phyloP scores from a whole-genome alignment of 2,888 invertebrate species.

The Syrista parreyssii region DNA sequence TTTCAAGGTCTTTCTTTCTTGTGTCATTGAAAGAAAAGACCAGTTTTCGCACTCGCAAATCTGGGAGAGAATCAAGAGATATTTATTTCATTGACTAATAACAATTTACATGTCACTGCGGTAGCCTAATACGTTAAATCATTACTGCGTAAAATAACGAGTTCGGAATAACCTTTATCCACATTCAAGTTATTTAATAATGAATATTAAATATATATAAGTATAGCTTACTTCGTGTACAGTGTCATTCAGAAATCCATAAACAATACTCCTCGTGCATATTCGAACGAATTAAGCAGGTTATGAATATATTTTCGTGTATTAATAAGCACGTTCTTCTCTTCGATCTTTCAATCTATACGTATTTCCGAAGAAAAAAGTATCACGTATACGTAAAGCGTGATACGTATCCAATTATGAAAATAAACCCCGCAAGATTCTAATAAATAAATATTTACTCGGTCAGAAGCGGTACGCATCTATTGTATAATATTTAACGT shows the following conservation, averaged over 20 bases:
- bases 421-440: not conserved
- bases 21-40: not conserved
- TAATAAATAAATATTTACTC: not conserved
- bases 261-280: not conserved
- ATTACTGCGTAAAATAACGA: not conserved
- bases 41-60: not conserved
- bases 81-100: not conserved
- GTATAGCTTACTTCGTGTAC: not conserved
- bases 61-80: not conserved
- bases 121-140: not conserved
- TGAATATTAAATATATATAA: not conserved
- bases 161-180: not conserved
- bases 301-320: not conserved
- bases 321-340: not conserved
- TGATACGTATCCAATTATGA: not conserved
- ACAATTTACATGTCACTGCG: not conserved
- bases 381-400: not conserved
- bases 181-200: not conserved
- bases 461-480: not conserved
- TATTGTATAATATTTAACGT: not conserved
- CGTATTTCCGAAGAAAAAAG: not conserved
- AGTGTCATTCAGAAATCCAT: not conserved
- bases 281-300: not conserved
- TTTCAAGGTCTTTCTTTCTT: not conserved
- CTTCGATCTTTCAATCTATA: not conserved